Conservation (phyloP, 2,113 vertebrate genomes). For the Heterochromis multidens region DNA sequence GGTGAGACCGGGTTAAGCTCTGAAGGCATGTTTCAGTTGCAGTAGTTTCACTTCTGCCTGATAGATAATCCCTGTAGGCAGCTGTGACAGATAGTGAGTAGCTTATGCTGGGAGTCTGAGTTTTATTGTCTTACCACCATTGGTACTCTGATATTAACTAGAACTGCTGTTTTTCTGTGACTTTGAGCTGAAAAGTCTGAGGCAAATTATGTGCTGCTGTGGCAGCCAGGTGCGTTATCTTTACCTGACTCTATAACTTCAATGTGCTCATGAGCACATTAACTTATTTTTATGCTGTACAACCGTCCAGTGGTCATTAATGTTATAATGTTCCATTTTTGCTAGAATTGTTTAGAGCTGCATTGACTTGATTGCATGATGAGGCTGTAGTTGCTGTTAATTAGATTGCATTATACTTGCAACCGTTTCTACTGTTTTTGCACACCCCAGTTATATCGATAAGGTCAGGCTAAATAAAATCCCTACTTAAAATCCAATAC, state of each 20-base stretch:
- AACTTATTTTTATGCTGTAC: neutral
- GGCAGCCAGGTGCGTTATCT: neutral
- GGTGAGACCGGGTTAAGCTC: neutral
- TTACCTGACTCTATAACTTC: neutral
- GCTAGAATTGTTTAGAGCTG: fast-evolving
- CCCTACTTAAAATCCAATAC: fast-evolving
- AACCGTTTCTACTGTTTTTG: neutral
- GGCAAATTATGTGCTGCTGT: neutral
- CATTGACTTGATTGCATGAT: neutral
- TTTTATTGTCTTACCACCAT: neutral
- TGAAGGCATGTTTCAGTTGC: neutral
- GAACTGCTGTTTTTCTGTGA: neutral
- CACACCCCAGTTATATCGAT: fast-evolving
- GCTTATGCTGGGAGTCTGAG: neutral
- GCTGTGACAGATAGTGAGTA: neutral
- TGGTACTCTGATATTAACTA: neutral
- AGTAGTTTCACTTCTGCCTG: neutral
- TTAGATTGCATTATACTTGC: neutral
- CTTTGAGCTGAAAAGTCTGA: neutral
- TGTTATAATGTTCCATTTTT: neutral
- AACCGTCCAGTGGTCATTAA: neutral
- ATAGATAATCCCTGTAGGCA: neutral
- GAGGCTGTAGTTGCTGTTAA: neutral
- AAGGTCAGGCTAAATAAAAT: no score
- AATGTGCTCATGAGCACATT: neutral